A percentile compares a stretch with the other conserved stretches of the same genome.
phyloP scores from a whole-genome alignment of 2,797 vertebrate genomes.

The Sebastes oblongus region DNA sequence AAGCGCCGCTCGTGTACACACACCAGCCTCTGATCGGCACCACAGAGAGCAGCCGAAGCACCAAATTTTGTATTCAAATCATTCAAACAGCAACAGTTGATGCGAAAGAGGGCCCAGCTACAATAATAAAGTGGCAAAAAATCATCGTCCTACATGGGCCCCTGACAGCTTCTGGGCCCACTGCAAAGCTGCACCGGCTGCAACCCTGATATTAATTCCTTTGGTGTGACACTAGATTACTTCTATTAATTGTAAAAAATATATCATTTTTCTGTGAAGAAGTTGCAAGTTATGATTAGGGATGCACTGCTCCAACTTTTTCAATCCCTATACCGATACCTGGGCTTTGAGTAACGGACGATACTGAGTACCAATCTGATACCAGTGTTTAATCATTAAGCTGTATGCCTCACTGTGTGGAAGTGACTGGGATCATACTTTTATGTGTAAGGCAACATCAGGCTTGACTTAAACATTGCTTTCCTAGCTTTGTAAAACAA shows the following conservation, averaged over 20 bases:
- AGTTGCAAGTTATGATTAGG: slow-evolving; percentile 12
- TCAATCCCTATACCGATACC: too few species aligned
- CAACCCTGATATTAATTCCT: not conserved
- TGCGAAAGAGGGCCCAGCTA: not conserved
- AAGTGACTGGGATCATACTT: too few species aligned
- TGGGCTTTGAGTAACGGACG: too few species aligned
- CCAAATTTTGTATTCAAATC: not conserved
- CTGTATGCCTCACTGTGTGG: too few species aligned
- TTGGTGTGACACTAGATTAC: not conserved
- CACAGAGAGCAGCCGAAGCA: not conserved
- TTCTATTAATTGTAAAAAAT: slow-evolving; percentile 4
- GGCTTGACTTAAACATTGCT: too few species aligned
- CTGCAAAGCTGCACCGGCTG: not conserved
- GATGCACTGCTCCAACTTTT: too few species aligned
- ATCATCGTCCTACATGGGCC: not conserved
- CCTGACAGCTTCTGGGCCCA: not conserved
- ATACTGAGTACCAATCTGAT: too few species aligned
- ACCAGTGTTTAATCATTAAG: too few species aligned
- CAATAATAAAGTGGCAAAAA: not conserved
- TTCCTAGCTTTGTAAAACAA: too few species aligned
- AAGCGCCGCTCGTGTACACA: too few species aligned
- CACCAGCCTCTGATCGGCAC: not conserved
- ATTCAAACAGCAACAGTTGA: not conserved
- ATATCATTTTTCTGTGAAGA: not conserved
- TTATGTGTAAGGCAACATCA: too few species aligned